These are phyloP conservation scores for Beroe ovata DNA, from an alignment of 37 sponge, comb jelly and placozoan species.

Conservation along the genomic window DNA sequence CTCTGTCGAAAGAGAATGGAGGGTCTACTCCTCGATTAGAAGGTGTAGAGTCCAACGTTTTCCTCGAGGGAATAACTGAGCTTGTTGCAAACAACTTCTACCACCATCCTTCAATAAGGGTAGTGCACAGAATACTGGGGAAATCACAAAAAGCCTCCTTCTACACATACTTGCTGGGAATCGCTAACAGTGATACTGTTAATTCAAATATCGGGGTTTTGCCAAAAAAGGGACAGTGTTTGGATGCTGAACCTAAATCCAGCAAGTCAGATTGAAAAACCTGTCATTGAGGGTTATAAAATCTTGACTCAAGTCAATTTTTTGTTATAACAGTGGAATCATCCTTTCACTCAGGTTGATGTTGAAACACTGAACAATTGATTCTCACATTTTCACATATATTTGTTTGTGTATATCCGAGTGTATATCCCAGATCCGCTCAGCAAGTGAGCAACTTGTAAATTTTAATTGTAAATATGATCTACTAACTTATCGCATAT, in stretches of 20 bases:
- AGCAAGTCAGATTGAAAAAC: slow-evolving; percentile 59
- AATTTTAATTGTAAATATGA: too few relatives aligned
- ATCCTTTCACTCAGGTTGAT: too few relatives aligned
- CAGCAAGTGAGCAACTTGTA: too few relatives aligned
- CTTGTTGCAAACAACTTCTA: slow-evolving; percentile 54
- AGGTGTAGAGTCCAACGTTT: slow-evolving; percentile 26
- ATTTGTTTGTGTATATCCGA: too few relatives aligned
- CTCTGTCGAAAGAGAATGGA: slow-evolving; percentile 34
- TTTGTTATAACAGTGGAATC: too few relatives aligned
- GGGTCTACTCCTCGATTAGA: slow-evolving; percentile 42
- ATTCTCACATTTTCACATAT: too few relatives aligned
- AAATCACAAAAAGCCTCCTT: slow-evolving; percentile 48
- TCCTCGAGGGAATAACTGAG: slow-evolving; percentile 40
- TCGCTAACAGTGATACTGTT: slow-evolving; percentile 61
- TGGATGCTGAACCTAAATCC: slow-evolving; percentile 18
- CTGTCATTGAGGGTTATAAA: too few relatives aligned
- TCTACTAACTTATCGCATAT: too few relatives aligned
- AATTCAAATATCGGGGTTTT: slow-evolving; percentile 41
- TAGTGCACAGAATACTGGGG: slow-evolving; percentile 19
- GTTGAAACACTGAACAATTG: too few relatives aligned
- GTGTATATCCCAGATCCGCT: too few relatives aligned
- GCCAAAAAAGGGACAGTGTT: slow-evolving; percentile 55
- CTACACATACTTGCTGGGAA: slow-evolving; percentile 45
- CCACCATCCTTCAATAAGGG: slow-evolving; percentile 50
- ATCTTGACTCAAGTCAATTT: too few relatives aligned